Percentiles rank a stretch among this genome's conserved stretches.
Evolutionary conservation across 1,140 invertebrate species (phyloP).

Genomic region (Drosophila kepulauana): DNA sequence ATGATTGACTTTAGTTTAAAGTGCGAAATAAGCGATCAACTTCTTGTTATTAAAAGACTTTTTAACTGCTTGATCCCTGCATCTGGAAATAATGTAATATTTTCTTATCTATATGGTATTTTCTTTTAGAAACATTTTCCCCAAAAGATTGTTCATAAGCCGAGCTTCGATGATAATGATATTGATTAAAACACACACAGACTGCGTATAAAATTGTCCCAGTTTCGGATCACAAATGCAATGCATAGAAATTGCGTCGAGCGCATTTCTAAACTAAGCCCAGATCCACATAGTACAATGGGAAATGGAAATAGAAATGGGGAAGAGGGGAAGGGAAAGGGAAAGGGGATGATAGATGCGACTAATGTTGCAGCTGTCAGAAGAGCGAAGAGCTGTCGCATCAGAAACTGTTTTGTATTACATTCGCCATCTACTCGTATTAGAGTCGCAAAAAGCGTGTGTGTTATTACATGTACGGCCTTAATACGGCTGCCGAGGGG

Average conservation of each 20-base stretch:
- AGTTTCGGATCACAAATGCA: neutral
- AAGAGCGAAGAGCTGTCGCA: constrained; percentile 1
- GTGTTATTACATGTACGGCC: constrained; percentile 26
- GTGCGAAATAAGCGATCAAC: no score
- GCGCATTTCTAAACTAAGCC: constrained; percentile 3
- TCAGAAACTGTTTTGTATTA: constrained; percentile 11
- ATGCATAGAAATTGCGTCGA: neutral
- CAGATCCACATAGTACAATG: neutral
- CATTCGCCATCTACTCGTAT: constrained; percentile 3
- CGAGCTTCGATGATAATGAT: no score
- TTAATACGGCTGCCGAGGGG: neutral
- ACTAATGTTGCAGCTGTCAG: constrained; percentile 21
- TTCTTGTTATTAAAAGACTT: no score
- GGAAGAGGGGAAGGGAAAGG: no score
- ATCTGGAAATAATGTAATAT: no score
- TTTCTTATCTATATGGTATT: no score
- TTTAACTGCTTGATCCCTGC: no score
- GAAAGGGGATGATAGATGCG: neutral
- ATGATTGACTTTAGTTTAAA: no score
- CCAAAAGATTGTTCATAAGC: no score
- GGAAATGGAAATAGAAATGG: neutral
- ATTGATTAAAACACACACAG: neutral
- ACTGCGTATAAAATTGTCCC: neutral
- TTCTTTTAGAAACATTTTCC: no score
- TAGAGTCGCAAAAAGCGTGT: constrained; percentile 20